Evolutionary conservation across 2,113 vertebrate genomes (phyloP).

Genomic region (Chauna torquata): DNA sequence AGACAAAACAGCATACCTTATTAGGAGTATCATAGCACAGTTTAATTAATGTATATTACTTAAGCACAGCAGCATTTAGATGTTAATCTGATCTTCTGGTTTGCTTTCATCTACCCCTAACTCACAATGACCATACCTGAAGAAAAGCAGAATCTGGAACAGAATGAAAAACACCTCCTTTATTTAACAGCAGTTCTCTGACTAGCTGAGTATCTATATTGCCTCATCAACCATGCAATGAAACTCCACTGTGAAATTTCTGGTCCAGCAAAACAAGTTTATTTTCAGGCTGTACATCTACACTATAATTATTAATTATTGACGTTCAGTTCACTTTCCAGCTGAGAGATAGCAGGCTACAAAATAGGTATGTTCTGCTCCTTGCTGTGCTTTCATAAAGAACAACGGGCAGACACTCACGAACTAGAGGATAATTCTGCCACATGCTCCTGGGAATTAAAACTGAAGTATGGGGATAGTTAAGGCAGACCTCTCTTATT

Average conservation of each 20-base stretch:
- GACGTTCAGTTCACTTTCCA: background rate
- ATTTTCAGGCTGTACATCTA: background rate
- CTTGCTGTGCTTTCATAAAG: background rate
- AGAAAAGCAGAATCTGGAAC: background rate
- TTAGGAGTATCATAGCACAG: background rate
- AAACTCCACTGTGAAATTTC: background rate
- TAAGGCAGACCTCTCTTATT: background rate
- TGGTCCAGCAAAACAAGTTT: background rate
- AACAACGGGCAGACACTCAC: background rate
- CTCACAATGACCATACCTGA: background rate
- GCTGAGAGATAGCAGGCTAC: background rate
- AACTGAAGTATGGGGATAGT: background rate
- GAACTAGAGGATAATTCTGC: background rate
- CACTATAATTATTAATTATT: background rate
- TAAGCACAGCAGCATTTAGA: background rate
- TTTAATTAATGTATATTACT: background rate
- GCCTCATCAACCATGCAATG: background rate
- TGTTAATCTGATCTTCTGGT: background rate
- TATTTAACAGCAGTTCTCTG: background rate
- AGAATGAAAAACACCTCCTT: background rate
- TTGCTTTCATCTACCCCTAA: background rate
- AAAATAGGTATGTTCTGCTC: background rate
- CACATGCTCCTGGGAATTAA: background rate
- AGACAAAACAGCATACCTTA: background rate
- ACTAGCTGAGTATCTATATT: background rate